Percentiles rank a stretch among this genome's conserved stretches.
phyloP scores from a whole-genome alignment of 2,888 invertebrate species.

The Stenolophus ochropezus region DNA sequence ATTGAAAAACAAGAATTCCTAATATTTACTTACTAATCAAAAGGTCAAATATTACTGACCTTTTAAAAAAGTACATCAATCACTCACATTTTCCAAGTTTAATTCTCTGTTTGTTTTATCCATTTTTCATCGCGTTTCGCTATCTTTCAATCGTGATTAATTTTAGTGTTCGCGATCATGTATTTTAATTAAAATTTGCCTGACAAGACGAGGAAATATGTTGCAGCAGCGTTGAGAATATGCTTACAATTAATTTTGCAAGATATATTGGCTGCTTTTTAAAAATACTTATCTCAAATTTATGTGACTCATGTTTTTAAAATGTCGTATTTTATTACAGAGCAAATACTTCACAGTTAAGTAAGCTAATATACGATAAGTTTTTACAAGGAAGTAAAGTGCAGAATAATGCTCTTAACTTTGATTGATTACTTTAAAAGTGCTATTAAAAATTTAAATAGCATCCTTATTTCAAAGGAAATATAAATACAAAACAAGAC shows the following conservation, averaged over 20 bases:
- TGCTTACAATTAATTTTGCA: conserved; percentile 9
- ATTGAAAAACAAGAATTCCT: neutral
- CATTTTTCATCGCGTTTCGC: neutral
- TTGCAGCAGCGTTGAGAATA: neutral
- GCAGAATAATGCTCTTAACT: neutral
- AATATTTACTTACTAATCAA: neutral
- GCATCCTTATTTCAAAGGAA: neutral
- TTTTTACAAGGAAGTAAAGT: neutral
- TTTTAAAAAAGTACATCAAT: neutral
- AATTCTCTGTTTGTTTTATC: neutral
- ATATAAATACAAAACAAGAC: neutral
- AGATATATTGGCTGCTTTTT: neutral
- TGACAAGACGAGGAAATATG: conserved; percentile 15
- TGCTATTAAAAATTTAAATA: neutral
- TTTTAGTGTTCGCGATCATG: conserved; percentile 1
- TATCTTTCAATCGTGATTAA: conserved; percentile 16
- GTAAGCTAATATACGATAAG: neutral
- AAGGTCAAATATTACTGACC: conserved; percentile 17
- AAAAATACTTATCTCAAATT: neutral
- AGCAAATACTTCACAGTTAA: neutral
- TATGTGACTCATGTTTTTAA: neutral
- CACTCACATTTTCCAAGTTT: neutral
- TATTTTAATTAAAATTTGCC: conserved; percentile 18
- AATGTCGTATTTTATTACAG: neutral
- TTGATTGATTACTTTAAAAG: neutral